Conservation (phyloP, 2,888 invertebrate species). For the Dryocosmus kuriphilus region DNA sequence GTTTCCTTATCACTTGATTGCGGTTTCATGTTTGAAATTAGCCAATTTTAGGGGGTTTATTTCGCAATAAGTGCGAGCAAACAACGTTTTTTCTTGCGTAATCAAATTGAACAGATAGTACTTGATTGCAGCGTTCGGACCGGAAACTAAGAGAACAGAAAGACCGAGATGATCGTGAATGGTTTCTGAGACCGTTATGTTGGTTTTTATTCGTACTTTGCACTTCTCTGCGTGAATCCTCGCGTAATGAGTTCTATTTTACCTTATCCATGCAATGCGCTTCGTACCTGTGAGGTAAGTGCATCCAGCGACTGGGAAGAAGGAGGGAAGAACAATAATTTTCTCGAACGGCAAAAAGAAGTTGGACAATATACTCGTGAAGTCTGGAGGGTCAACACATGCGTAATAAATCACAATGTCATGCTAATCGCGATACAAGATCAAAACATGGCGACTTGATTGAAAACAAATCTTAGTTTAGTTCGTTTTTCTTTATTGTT, state of each 20-base stretch:
- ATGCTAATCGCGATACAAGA: slow-evolving; percentile 3
- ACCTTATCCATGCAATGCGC: slow-evolving; percentile 19
- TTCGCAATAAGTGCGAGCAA: background rate
- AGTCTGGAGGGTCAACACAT: slow-evolving; percentile 14
- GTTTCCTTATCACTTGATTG: slow-evolving; percentile 1
- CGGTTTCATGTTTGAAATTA: background rate
- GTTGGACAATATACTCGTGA: slow-evolving; percentile 18
- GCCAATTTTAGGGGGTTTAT: slow-evolving; percentile 17
- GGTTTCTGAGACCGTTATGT: slow-evolving; percentile 35
- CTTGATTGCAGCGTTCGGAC: background rate
- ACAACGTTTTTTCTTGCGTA: slow-evolving; percentile 29
- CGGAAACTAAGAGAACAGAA: slow-evolving; percentile 29
- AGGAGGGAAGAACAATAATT: slow-evolving; percentile 32
- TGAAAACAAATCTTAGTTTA: slow-evolving; percentile 14
- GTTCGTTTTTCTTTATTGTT: background rate
- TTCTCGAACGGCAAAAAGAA: background rate
- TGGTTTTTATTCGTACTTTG: slow-evolving; percentile 35
- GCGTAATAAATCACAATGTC: slow-evolving; percentile 11
- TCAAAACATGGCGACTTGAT: background rate
- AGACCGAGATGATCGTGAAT: slow-evolving; percentile 34
- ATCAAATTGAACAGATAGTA: slow-evolving; percentile 14
- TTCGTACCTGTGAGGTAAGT: slow-evolving; percentile 1
- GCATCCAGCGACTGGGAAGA: background rate
- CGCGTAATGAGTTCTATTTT: slow-evolving; percentile 29
- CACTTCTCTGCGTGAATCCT: slow-evolving; percentile 36